Evolutionary conservation across 2,888 invertebrate species (phyloP), one percentile per base, ranked within the genome.

Genomic region (Polietes domitor): DNA sequence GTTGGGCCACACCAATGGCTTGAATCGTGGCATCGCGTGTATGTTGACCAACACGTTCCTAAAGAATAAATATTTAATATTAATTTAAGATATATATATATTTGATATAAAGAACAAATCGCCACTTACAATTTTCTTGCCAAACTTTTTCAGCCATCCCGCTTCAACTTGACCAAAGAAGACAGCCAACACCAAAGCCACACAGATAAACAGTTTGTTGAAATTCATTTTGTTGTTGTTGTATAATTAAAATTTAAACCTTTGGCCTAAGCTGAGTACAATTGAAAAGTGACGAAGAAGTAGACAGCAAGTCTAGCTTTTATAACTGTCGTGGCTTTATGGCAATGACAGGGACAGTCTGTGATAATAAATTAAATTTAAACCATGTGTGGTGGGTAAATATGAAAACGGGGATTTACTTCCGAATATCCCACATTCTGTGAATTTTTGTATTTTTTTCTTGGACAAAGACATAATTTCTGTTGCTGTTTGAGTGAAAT

Each of bases 21-120:
- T 89, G 85, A n/a, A 89, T 89, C n/a, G 88, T 86, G 58, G 89
- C 89, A 87, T 89, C 89, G n/a, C 90, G 86, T 37, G 89, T 88
- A 73, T 89, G 87, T 24, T 90, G 89, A 2, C 86, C 90, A 71
- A 88, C 77, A 24, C 88, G 87, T 81, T 89, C 89, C 89, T 90
- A 41, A 12, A 68, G 43, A 24, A 26, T 15, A 24, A 24, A 4
- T 7, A 41, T 32, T n/a, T 2, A n/a, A 37, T 10, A 37, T 37
- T n/a, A 47, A 41, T 41, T 41, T 41, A 32, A 7, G 7, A 5
- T 32, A 32, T 32, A 32, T 32, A 41, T 41, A n/a, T 12, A 12
- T 41, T 41, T 12, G 10, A 41, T 47, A 58, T 2, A n/a, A n/a
- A n/a, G n/a, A n/a, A n/a, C n/a, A n/a, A n/a, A n/a, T 47, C 47